Conservation (phyloP, 2,113 vertebrate genomes). For the Candoia aspera region DNA sequence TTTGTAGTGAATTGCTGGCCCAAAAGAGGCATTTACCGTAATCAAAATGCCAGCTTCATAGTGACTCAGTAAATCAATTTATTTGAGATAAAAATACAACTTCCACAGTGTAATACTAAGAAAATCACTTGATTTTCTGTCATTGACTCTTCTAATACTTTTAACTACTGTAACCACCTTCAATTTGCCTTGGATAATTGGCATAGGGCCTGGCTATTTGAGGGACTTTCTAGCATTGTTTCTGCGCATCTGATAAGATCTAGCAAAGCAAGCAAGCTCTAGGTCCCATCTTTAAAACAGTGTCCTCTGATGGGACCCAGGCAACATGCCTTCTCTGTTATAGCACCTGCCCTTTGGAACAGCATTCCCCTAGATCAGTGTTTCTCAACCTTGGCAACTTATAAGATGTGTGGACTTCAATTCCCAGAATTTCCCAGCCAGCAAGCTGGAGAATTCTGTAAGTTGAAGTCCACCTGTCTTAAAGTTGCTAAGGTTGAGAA, state of each 20-base stretch:
- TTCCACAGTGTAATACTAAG: neutral
- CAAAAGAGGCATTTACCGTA: too few species aligned
- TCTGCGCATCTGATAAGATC: neutral
- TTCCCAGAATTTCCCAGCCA: too few species aligned
- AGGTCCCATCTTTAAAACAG: neutral
- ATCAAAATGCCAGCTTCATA: neutral
- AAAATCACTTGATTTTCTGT: neutral
- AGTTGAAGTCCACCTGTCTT: too few species aligned
- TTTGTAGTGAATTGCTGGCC: neutral
- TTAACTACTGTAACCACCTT: neutral
- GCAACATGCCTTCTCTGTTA: too few species aligned
- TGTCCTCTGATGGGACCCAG: neutral
- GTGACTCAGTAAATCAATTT: neutral
- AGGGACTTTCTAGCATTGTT: neutral
- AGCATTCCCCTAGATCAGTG: too few species aligned
- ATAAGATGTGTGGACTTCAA: too few species aligned
- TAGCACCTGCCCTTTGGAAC: too few species aligned
- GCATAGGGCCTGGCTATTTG: neutral
- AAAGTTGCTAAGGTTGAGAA: too few species aligned
- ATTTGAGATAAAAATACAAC: neutral
- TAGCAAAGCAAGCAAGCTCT: too few species aligned
- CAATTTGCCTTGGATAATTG: neutral
- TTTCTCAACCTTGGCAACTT: too few species aligned
- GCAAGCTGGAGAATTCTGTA: too few species aligned
- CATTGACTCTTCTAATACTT: neutral